Evolutionary conservation across 2,888 invertebrate species (phyloP).

Genomic region (Dusona sp.): DNA sequence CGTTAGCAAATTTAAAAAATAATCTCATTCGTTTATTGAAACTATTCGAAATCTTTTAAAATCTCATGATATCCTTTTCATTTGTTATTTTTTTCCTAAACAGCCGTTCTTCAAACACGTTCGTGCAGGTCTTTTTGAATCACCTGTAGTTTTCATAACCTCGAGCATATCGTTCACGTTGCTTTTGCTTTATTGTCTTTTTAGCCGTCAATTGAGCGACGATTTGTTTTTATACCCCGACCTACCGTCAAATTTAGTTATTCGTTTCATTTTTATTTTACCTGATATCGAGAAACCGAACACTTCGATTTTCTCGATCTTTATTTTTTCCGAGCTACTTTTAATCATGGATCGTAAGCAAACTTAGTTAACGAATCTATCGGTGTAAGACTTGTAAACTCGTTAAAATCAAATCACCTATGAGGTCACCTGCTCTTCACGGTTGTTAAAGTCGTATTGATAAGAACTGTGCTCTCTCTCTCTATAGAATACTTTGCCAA

Average conservation of each 20-base stretch:
- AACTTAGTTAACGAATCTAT: not conserved
- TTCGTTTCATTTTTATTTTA: not conserved
- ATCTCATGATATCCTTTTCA: not conserved
- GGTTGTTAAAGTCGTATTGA: constrained; percentile 55
- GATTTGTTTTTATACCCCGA: not conserved
- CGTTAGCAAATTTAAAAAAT: not conserved
- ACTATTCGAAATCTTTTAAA: not conserved
- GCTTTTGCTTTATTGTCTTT: not conserved
- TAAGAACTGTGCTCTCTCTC: constrained; percentile 45
- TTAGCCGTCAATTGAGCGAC: not conserved
- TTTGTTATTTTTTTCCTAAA: not conserved
- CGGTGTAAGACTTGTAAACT: not conserved
- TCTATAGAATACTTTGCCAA: not conserved
- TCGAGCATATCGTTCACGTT: not conserved
- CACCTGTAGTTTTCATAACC: constrained; percentile 17
- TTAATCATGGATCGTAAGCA: not conserved
- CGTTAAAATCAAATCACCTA: constrained; percentile 32
- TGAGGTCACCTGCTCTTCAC: constrained; percentile 57
- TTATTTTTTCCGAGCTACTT: not conserved
- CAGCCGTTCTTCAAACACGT: not conserved
- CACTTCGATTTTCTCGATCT: not conserved
- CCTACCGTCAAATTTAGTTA: not conserved
- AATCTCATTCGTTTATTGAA: not conserved
- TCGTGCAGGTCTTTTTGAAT: not conserved
- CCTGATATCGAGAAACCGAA: not conserved